Base-by-base conservation (phyloP, 2,888 invertebrate species). In the Lobophora halterata region DNA sequence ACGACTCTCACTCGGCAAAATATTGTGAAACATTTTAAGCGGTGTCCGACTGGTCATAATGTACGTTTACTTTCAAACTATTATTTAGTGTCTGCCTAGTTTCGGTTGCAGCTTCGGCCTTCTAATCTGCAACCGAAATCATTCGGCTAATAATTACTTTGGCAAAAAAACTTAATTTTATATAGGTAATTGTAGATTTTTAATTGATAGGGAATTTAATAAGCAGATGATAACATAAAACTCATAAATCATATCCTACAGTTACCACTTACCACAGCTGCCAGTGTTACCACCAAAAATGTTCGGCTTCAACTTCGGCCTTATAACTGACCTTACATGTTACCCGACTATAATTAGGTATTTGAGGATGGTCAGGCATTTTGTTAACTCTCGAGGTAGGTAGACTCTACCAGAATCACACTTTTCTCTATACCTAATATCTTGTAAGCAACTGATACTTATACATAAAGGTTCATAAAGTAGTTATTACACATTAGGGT, bases 21-120 rank as follows among this genome's bases (percentile, higher is more conserved):
- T 64, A 67, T 81, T 80, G 69, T 71, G 80, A 79, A 82, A 82
- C 60, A 67, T 66, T 69, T 67, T 58, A 63, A 61, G 65, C 59
- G 61, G 57, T 58, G 52, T 52, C 49, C 49, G 49, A 46, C 54
- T 40, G 51, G 44, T 50, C 58, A 59, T 63, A 65, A 61, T 55
- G 55, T 52, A 33, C 62, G 48, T 56, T 66, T 65, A 65, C 64
- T 71, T 70, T 70, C 61, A 60, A 64, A 58, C 46, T 36, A 46
- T 58, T 58, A 55, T 56, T 55, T 56, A 49, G 31, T 8, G 21
- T 17, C 11, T 2, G 31, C 18, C 12, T 32, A 24, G 12, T 28
- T 51, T 52, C 41, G 46, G 40, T 28, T 45, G 46, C 40, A 40
- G 39, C 46, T 47, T 34, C 37, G 26, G 25, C n/a, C n/a, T 9